Evolutionary conservation across 2,888 invertebrate species (phyloP), one percentile per base, ranked within the genome.

Genomic region (Hedya salicella): DNA sequence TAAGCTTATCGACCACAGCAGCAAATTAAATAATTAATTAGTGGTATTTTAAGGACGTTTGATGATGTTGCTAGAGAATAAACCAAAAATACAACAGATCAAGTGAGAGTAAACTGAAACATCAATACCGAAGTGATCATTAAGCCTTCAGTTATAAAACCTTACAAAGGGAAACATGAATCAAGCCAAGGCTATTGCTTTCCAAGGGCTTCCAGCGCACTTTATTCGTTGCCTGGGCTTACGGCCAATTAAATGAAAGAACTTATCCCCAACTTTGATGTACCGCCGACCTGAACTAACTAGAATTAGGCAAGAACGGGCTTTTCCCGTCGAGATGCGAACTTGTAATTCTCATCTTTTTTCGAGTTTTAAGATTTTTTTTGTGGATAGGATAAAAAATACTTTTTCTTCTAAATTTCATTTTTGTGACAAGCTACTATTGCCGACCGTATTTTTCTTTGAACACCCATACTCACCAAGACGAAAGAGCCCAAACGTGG

Each of bases 191-290:
- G 32, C 50, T 52, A 42, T 60, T 39, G 59, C 44, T 59, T 40
- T 46, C 64, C 64, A 62, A 69, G 75, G 78, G 71, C 75, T 81
- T 85, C 83, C 78, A 84, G 84, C 71, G 76, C 75, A 73, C 79
- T 77, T 78, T 82, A 82, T 82, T 80, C 75, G 69, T 78, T 76
- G 68, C 71, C 78, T 74, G 73, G 83, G 79, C 87, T 87, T 82
- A 86, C 84, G 86, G 83, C 83, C 87, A 88, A 89, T 88, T 88
- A 85, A 87, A 85, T 79, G 81, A 85, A 84, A 84, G 85, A 84
- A 87, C 82, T 86, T 83, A 82, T 78, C 79, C 76, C 79, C 74
- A 82, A 85, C 82, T 87, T 87, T 86, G 86, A 87, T 87, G 83
- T 86, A 81, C 81, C 80, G 77, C 74, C 81, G 84, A 83, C 85